Base-by-base conservation (phyloP, 2,797 vertebrate genomes). In the Sebastes iracundus region DNA sequence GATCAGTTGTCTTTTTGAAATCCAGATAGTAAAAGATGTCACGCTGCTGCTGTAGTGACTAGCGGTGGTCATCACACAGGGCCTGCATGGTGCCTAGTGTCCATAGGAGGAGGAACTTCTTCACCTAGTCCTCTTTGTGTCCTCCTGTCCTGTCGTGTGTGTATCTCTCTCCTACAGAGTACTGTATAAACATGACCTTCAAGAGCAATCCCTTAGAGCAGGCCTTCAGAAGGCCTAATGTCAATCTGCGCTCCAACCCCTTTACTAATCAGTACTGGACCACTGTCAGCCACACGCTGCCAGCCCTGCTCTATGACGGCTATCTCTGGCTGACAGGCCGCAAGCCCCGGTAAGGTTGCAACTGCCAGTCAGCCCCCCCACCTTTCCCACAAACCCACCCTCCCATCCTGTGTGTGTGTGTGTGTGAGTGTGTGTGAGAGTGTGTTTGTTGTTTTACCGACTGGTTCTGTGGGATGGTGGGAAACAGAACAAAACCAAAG, bases 331-430 rank as follows among this genome's bases (percentile, higher is more conserved):
- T 98, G 95, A 95, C 93, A 90, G 97, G 98, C 96, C 96, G 92
- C 94, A 94, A 97, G 93, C 96, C 97, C 94, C 79, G 97, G 98
- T 99, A 99, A 99, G 98, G 95, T 95, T 90, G 88, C 92, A 90
- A 93, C 88, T 93, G 90, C 67, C 85, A 83, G 55, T 75, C 65
- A 49, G 63, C 38, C 35, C 64, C 35, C 64, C 65, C 59, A 71
- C 68, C 68, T 80, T 59, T 61, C 60, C 77, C 86, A 28, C 76
- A 46, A 67, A 9, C 87, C 85, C 82, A 82, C 25, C 88, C 90
- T 91, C 88, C 82, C 74, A 90, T 83, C 71, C 75, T 86, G 25
- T 91, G 74, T 94, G 76, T 38, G 35, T 12, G 32, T 30, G 28
- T 30, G 28, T 6, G 28, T 7, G 30, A 1, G 32, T 10, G 32